Evolutionary conservation across 2,113 vertebrate genomes (phyloP).

Genomic region (Benitochromis conjunctus): DNA sequence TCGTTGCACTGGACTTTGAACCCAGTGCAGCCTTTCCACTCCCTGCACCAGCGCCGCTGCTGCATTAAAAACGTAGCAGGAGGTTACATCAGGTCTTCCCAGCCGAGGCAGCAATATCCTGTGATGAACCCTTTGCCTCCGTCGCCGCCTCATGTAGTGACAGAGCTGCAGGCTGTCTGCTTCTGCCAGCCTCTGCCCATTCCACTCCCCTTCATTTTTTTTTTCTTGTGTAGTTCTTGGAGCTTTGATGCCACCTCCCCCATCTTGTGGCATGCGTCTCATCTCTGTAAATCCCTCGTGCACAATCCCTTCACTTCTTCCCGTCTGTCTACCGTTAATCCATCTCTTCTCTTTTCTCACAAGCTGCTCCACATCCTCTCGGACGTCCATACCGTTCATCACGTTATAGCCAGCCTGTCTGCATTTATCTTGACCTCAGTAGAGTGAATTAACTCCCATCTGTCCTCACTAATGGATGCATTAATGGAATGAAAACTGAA

Average conservation of each 20-base stretch:
- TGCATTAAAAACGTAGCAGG: neutral
- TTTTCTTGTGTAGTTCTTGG: neutral
- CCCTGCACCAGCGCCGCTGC: neutral
- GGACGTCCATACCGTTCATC: neutral
- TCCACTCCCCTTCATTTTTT: neutral
- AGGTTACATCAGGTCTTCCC: neutral
- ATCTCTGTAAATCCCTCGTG: constrained; percentile 1
- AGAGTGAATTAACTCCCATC: neutral
- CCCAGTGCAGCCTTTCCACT: neutral
- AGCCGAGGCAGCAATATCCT: constrained; percentile 30
- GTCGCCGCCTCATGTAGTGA: neutral
- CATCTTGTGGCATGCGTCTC: constrained; percentile 6
- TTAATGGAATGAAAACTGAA: neutral
- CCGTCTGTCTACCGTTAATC: constrained; percentile 22
- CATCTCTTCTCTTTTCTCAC: neutral
- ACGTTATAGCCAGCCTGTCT: neutral
- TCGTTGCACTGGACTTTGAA: neutral
- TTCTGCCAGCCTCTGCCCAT: neutral
- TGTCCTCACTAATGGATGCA: neutral
- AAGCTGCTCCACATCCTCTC: constrained; percentile 10
- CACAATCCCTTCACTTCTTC: constrained; percentile 3
- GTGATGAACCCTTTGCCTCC: neutral
- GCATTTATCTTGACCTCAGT: neutral
- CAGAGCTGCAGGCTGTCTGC: neutral
- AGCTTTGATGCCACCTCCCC: neutral